phyloP scores from a whole-genome alignment of 2,113 vertebrate species.

The Pheucticus melanocephalus region DNA sequence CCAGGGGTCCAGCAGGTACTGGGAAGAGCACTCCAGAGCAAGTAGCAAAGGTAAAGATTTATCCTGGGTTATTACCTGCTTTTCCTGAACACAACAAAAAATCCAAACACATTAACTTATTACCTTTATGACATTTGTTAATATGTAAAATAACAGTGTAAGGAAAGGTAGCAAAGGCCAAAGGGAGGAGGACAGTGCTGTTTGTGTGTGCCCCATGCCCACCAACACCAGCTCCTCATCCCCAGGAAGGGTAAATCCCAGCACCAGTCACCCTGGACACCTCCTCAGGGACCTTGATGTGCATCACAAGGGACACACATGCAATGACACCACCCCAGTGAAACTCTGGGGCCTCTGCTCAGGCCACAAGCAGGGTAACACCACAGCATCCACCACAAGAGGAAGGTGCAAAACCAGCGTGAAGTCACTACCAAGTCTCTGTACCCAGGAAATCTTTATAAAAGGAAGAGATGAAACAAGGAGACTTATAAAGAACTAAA shows the following conservation, averaged over 20 bases:
- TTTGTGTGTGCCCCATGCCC: neutral
- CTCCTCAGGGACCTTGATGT: neutral
- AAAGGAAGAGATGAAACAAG: conserved; percentile 85
- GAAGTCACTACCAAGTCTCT: neutral
- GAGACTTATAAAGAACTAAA: conserved; percentile 79
- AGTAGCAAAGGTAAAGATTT: neutral
- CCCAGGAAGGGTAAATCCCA: neutral
- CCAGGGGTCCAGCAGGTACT: neutral
- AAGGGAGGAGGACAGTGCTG: neutral
- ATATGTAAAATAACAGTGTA: neutral
- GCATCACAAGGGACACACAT: neutral
- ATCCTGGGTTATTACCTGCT: neutral
- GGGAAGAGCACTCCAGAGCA: neutral
- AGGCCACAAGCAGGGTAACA: neutral
- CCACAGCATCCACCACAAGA: conserved; percentile 29
- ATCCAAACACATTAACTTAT: neutral
- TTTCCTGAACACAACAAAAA: neutral
- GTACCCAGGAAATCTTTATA: conserved; percentile 34
- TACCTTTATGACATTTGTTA: neutral
- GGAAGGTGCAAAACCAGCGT: neutral
- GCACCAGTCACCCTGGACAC: neutral
- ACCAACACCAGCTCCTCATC: neutral
- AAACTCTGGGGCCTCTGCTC: neutral
- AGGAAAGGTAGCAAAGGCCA: neutral
- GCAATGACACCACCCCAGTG: neutral